These are phyloP conservation scores for Coenobita brevimanus DNA, from an alignment of 1,140 invertebrate genomes.

Conservation along the genomic window DNA sequence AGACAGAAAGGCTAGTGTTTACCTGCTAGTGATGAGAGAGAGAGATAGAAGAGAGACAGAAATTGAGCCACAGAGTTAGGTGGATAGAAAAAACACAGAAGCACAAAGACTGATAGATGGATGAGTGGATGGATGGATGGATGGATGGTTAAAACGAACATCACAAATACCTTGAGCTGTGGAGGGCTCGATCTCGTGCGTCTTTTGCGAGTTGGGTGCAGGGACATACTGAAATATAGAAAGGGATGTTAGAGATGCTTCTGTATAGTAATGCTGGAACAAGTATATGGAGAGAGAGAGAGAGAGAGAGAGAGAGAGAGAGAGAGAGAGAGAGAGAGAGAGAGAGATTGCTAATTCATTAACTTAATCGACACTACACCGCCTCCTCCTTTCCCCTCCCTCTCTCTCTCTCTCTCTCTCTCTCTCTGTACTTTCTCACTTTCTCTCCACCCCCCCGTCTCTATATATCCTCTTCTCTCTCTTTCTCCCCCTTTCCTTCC, in stretches of 20 bases:
- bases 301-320: conserved; percentile 20
- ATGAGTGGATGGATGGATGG: conserved; percentile 10
- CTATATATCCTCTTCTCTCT: neutral
- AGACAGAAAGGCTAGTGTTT: no score
- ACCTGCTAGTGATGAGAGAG: no score
- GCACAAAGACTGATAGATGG: neutral
- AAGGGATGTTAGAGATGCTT: neutral
- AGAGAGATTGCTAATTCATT: neutral
- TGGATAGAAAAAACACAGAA: no score
- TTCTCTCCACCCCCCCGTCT: neutral
- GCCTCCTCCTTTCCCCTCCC: neutral
- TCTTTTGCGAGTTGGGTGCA: no score
- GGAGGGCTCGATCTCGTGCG: no score
- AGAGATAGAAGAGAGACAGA: neutral
- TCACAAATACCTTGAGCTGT: no score
- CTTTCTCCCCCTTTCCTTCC: no score
- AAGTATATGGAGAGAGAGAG: conserved; percentile 2
- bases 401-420: neutral
- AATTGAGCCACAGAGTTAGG: no score
- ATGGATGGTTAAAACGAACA: no score
- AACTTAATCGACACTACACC: neutral
- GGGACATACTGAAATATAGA: no score
- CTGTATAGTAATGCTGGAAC: neutral
- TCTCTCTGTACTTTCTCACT: neutral
- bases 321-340: conserved; percentile 24